These are phyloP conservation scores for Strigamia maritima DNA, from an alignment of 2,888 invertebrate species.

Conservation along the genomic window DNA sequence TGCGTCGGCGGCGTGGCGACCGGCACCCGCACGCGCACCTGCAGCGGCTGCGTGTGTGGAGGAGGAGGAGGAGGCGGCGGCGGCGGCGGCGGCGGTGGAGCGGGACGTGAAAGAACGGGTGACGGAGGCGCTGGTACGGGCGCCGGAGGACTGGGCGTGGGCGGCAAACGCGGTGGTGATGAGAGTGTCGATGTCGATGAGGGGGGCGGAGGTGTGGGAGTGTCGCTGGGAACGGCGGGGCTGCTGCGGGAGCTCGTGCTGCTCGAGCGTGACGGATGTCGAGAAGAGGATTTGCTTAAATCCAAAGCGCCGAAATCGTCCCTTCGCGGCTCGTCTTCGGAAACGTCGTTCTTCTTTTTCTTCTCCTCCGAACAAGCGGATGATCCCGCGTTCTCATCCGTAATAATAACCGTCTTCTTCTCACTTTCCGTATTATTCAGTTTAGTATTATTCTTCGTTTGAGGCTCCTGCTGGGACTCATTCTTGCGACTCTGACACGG, in stretches of 20 bases:
- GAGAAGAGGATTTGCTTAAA: slow-evolving; percentile 25
- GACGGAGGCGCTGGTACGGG: not conserved
- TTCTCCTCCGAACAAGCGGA: not conserved
- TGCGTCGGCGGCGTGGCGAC: not conserved
- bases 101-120: not conserved
- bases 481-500: not conserved
- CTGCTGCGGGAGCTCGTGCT: slow-evolving; percentile 39
- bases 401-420: not conserved
- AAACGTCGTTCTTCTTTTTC: not conserved
- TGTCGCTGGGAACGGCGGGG: not conserved
- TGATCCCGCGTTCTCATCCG: not conserved
- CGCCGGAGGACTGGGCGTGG: slow-evolving; percentile 18
- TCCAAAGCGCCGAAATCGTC: slow-evolving; percentile 38
- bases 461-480: not conserved
- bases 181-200: not conserved
- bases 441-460: not conserved
- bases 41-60: slow-evolving; percentile 19
- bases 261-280: slow-evolving; percentile 28
- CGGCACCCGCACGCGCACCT: slow-evolving; percentile 3
- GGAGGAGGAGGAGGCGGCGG: not conserved
- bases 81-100: not conserved
- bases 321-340: slow-evolving; percentile 33
- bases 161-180: slow-evolving; percentile 18
- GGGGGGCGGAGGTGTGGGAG: slow-evolving; percentile 26
- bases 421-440: not conserved